These are phyloP conservation scores for Mus spicilegus DNA, from an alignment of 2,113 vertebrate genomes.

Conservation along the genomic window DNA sequence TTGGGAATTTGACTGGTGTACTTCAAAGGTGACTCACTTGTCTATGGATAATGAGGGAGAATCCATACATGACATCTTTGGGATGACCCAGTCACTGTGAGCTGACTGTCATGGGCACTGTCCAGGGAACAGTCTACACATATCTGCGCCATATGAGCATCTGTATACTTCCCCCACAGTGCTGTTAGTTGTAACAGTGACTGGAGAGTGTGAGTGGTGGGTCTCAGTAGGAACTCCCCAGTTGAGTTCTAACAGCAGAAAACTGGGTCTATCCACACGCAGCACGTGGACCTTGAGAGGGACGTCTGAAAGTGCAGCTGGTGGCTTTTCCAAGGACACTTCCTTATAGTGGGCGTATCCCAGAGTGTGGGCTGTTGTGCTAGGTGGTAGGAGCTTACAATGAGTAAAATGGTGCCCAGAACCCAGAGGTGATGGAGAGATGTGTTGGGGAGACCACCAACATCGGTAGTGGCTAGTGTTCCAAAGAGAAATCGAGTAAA, in stretches of 20 bases:
- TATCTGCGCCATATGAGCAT: background rate
- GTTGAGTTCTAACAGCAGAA: background rate
- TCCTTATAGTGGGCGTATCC: background rate
- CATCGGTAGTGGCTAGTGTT: background rate
- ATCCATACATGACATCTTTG: background rate
- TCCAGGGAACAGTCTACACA: background rate
- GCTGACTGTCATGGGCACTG: background rate
- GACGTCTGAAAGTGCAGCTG: background rate
- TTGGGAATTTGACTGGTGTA: conserved; percentile 4
- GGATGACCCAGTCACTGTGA: background rate
- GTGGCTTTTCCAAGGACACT: background rate
- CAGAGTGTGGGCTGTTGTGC: background rate
- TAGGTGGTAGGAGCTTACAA: accelerated
- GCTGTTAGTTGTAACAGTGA: background rate
- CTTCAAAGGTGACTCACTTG: background rate
- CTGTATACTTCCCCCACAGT: background rate
- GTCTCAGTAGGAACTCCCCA: background rate
- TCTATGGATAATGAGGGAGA: background rate
- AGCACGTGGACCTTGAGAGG: background rate
- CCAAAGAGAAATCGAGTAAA: background rate
- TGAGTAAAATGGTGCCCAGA: background rate
- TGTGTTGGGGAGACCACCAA: background rate
- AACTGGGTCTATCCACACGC: accelerated
- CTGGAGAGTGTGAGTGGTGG: background rate
- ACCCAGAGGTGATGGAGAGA: background rate